A percentile compares a stretch with the other conserved stretches of the same genome.
Conservation (phyloP, 2,888 invertebrate genomes). For the Gnatocerus cornutus region DNA sequence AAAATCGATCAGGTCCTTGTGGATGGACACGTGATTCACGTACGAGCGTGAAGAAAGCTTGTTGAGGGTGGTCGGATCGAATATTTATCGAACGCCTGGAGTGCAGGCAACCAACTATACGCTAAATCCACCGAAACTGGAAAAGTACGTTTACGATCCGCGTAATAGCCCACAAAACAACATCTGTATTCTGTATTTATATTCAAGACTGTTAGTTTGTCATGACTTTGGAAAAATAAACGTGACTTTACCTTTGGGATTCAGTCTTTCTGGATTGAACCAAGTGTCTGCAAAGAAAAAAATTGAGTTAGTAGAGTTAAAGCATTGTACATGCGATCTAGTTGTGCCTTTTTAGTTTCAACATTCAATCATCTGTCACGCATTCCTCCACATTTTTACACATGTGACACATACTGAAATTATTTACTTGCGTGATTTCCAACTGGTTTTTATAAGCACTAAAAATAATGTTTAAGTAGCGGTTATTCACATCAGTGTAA, state of each 20-base stretch:
- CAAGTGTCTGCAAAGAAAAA: conserved; percentile 88
- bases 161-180: no score
- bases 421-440: neutral
- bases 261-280: conserved; percentile 94
- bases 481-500: neutral
- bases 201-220: no score
- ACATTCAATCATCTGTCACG: neutral
- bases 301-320: conserved; percentile 34
- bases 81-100: neutral
- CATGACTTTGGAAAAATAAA: neutral
- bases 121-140: no score
- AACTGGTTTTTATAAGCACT: neutral
- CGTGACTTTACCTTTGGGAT: conserved; percentile 83
- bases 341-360: neutral
- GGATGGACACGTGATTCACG: conserved; percentile 33
- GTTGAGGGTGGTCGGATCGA: neutral
- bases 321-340: conserved; percentile 7
- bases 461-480: neutral
- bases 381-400: neutral
- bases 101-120: conserved; percentile 5
- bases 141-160: no score
- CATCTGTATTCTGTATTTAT: no score
- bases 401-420: neutral
- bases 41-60: neutral
- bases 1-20: conserved; percentile 37